Conservation (phyloP, 2,888 invertebrate genomes). For the Apamea sordens region DNA sequence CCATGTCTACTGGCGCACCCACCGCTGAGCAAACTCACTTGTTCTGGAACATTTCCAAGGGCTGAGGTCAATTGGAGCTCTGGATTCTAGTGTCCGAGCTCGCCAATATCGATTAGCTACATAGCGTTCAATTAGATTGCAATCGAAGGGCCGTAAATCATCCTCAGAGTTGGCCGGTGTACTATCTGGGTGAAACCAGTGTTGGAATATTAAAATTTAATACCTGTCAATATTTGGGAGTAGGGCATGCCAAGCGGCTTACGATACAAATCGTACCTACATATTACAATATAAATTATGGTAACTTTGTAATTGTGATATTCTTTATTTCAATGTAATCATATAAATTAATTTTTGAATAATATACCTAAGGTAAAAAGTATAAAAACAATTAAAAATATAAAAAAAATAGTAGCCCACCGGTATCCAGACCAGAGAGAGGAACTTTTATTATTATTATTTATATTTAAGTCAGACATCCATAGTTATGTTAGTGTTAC, state of each 20-base stretch:
- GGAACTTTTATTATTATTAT: too few relatives aligned
- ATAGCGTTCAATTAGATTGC: slow-evolving; percentile 37
- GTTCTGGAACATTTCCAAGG: slow-evolving; percentile 45
- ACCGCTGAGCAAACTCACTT: neutral
- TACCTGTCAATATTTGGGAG: slow-evolving; percentile 21
- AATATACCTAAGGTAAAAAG: too few relatives aligned
- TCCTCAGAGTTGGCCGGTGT: neutral
- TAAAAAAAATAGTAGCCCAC: too few relatives aligned
- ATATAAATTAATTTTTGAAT: too few relatives aligned
- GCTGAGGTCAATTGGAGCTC: slow-evolving; percentile 25
- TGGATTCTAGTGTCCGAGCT: slow-evolving; percentile 12
- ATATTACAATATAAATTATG: neutral
- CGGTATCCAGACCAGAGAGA: too few relatives aligned
- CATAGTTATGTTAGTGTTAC: too few relatives aligned
- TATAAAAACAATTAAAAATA: too few relatives aligned
- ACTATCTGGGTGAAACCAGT: neutral
- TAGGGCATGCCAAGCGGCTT: neutral
- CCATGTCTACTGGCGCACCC: neutral
- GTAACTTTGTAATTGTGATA: neutral
- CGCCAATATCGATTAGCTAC: slow-evolving; percentile 45
- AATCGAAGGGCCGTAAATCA: slow-evolving; percentile 28
- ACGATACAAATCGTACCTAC: neutral
- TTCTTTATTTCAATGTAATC: too few relatives aligned
- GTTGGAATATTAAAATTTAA: slow-evolving; percentile 30
- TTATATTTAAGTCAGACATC: too few relatives aligned